Evolutionary conservation across 2,888 invertebrate species (phyloP).

Genomic region (Alviniconcha strummeri): DNA sequence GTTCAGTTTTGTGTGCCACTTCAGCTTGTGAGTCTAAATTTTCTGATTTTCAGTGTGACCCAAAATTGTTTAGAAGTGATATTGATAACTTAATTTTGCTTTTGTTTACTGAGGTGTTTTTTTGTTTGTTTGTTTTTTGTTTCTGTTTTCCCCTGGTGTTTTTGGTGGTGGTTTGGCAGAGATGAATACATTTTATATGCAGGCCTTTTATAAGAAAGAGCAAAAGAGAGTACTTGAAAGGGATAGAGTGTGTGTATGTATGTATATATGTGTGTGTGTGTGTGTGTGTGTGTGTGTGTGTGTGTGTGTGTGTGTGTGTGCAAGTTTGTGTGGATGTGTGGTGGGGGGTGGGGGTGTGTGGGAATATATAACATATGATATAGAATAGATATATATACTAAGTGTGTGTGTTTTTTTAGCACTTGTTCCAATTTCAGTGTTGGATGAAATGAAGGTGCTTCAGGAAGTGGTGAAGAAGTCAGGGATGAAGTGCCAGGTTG

Average conservation of each 20-base stretch:
- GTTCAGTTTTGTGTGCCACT: too few species aligned
- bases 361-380: too few species aligned
- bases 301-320: background rate
- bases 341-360: too few species aligned
- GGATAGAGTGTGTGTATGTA: background rate
- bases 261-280: background rate
- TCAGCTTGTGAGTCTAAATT: background rate
- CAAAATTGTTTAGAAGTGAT: too few species aligned
- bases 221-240: too few species aligned
- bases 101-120: background rate
- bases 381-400: too few species aligned
- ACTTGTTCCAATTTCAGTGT: constrained; percentile 67
- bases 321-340: background rate
- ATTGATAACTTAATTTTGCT: background rate
- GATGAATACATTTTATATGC: background rate
- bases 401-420: too few species aligned
- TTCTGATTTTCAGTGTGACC: too few species aligned
- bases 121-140: background rate
- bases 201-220: too few species aligned
- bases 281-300: background rate
- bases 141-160: too few species aligned
- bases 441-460: constrained; percentile 81
- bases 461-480: constrained; percentile 82
- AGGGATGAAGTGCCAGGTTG: constrained; percentile 80
- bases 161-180: background rate